phyloP scores from a whole-genome alignment of 2,113 vertebrate genomes.

The Centropristis striata region DNA sequence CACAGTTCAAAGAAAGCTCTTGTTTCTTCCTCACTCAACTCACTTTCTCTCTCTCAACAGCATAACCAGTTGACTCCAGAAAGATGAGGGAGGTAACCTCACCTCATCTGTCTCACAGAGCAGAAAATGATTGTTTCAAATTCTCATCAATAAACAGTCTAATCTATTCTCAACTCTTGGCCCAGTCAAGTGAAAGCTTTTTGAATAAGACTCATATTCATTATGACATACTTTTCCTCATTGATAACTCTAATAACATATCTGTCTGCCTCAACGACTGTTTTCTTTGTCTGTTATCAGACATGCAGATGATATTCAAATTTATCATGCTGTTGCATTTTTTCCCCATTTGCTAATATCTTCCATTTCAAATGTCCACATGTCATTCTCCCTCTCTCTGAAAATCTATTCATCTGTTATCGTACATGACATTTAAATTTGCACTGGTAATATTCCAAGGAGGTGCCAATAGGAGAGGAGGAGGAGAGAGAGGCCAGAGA shows the following conservation, averaged over 20 bases:
- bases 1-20: neutral
- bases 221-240: conserved; percentile 39
- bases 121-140: conserved; percentile 47
- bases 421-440: conserved; percentile 51
- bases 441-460: conserved; percentile 39
- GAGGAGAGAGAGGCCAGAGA: neutral
- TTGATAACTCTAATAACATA: conserved; percentile 48
- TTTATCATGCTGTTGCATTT: conserved; percentile 30
- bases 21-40: neutral
- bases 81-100: conserved; percentile 12
- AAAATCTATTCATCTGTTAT: conserved; percentile 50
- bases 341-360: conserved; percentile 26
- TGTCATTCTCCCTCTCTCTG: conserved; percentile 28
- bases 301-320: conserved; percentile 55
- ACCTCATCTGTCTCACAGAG: conserved; percentile 16
- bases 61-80: conserved; percentile 26
- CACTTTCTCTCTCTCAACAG: neutral
- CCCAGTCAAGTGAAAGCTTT: conserved; percentile 27
- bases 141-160: conserved; percentile 58
- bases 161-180: conserved; percentile 31
- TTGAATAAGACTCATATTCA: conserved; percentile 34
- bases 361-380: conserved; percentile 38
- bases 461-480: conserved; percentile 35
- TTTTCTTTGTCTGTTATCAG: conserved; percentile 43
- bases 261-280: conserved; percentile 36